phyloP scores from a whole-genome alignment of 2,888 invertebrate genomes.

The Poecilobothrus nobilitatus region DNA sequence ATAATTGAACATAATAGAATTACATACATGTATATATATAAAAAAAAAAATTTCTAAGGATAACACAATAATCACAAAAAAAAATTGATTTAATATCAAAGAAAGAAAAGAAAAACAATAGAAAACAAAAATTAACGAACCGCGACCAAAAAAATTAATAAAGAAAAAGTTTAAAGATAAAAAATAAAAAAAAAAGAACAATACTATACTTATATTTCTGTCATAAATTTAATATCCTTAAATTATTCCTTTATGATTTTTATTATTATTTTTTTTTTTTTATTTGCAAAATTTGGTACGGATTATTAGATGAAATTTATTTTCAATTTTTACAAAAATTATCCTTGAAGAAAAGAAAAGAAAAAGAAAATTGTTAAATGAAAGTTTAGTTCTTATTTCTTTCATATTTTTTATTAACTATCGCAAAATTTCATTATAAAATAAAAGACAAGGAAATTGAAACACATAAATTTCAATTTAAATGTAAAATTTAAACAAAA shows the following conservation, averaged over 20 bases:
- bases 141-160: background rate
- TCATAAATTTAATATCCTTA: background rate
- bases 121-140: constrained; percentile 2
- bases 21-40: background rate
- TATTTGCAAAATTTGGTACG: background rate
- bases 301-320: constrained; percentile 1
- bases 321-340: background rate
- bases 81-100: no score
- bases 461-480: no score
- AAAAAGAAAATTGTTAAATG: background rate
- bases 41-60: no score
- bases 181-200: background rate
- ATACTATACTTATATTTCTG: background rate
- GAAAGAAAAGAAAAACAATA: no score
- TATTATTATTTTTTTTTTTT: background rate
- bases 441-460: no score
- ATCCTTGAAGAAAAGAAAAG: background rate
- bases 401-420: no score
- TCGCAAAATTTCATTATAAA: background rate
- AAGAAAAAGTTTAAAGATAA: no score
- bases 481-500: no score
- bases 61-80: no score
- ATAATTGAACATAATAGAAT: background rate
- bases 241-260: background rate
- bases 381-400: no score